Percentiles rank a stretch among this genome's conserved stretches.
These are phyloP conservation scores for Coecobrya sp. DNA, from an alignment of 2,888 invertebrate genomes.

Conservation along the genomic window DNA sequence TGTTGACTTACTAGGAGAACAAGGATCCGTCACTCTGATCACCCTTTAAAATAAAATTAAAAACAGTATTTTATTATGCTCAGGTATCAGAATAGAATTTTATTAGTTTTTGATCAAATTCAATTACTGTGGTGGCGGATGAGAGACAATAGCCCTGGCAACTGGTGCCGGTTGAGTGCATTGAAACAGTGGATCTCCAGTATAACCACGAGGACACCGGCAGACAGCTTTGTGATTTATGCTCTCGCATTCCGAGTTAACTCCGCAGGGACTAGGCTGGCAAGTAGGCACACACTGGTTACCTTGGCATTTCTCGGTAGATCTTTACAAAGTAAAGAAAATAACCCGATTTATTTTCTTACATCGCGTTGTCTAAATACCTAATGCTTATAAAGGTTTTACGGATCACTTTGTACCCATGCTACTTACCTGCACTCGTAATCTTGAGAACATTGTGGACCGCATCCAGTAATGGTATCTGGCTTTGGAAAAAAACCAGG, in stretches of 20 bases:
- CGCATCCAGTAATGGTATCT: conserved; percentile 87
- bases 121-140: conserved; percentile 84
- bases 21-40: conserved; percentile 84
- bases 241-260: conserved; percentile 85
- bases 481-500: conserved; percentile 87
- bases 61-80: conserved; percentile 20
- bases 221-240: conserved; percentile 84
- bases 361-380: too few relatives aligned
- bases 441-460: conserved; percentile 86
- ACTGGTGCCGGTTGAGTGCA: conserved; percentile 85
- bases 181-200: conserved; percentile 85
- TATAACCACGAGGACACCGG: conserved; percentile 81
- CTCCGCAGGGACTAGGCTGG: conserved; percentile 82
- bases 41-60: conserved; percentile 77
- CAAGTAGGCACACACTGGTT: conserved; percentile 84
- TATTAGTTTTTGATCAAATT: too few relatives aligned
- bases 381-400: too few relatives aligned
- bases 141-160: conserved; percentile 85
- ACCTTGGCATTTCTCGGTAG: conserved; percentile 83
- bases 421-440: conserved; percentile 81
- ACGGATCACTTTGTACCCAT: too few relatives aligned
- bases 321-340: conserved; percentile 77
- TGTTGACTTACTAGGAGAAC: conserved; percentile 89
- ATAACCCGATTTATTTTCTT: too few relatives aligned
- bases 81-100: too few relatives aligned